Percentiles rank a stretch among this genome's conserved stretches.
Conservation (phyloP, 2,888 invertebrate genomes). For the Eucriotettix oculatus region DNA sequence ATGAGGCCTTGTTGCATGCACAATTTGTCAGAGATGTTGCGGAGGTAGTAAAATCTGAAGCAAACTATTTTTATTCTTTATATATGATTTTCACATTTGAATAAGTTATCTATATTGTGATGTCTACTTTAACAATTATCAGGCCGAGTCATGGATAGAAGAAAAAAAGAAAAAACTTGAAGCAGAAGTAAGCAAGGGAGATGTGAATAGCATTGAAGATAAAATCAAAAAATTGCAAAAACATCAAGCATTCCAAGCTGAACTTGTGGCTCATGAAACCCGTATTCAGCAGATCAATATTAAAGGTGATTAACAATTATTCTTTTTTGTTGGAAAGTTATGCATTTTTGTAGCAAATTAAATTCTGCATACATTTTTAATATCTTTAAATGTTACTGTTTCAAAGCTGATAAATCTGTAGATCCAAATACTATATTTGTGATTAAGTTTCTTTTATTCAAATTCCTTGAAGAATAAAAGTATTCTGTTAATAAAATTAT, state of each 20-base stretch:
- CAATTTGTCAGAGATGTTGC: slow-evolving; percentile 85
- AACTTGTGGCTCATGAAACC: slow-evolving; percentile 72
- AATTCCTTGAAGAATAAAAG: no score
- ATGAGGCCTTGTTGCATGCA: slow-evolving; percentile 64
- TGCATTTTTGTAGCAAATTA: no score
- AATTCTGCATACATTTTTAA: no score
- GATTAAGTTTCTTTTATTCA: no score
- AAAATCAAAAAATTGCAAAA: slow-evolving; percentile 91
- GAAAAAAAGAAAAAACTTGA: slow-evolving; percentile 80
- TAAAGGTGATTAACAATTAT: slow-evolving; percentile 13
- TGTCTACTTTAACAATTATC: slow-evolving; percentile 2
- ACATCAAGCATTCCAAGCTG: slow-evolving; percentile 89
- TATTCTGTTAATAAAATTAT: no score
- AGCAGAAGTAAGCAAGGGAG: slow-evolving; percentile 55
- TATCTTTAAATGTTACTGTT: background rate
- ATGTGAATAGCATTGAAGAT: slow-evolving; percentile 68
- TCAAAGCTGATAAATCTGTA: background rate
- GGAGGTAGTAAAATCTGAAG: slow-evolving; percentile 31
- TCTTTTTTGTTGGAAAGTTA: background rate
- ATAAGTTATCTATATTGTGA: background rate
- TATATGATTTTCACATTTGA: background rate
- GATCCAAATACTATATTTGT: background rate
- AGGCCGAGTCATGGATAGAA: slow-evolving; percentile 75
- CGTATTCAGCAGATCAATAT: slow-evolving; percentile 66
- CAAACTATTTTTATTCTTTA: background rate